Evolutionary conservation across 2,888 invertebrate species (phyloP).

Genomic region (Nycteola revayana): DNA sequence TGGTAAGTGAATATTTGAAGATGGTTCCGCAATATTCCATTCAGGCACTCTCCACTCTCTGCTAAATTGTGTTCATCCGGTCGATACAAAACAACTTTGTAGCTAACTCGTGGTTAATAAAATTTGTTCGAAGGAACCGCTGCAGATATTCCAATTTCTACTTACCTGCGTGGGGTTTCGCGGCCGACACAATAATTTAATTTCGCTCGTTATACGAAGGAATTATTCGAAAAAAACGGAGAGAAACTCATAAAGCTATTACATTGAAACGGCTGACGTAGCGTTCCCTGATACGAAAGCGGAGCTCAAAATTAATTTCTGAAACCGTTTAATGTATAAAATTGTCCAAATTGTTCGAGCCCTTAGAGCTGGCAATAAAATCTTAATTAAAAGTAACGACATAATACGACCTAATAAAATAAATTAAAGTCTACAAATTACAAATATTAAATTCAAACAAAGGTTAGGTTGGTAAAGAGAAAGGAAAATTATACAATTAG

Average conservation of each 20-base stretch:
- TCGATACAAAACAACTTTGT: slow-evolving; percentile 25
- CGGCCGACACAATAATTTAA: slow-evolving; percentile 59
- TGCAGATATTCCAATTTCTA: slow-evolving; percentile 44
- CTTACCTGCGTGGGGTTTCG: slow-evolving; percentile 44
- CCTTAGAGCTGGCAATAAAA: slow-evolving; percentile 31
- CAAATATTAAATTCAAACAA: slow-evolving; percentile 1
- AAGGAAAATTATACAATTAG: no score
- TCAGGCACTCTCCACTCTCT: slow-evolving; percentile 17
- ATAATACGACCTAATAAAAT: slow-evolving; percentile 28
- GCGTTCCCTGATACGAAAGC: slow-evolving; percentile 48
- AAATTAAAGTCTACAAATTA: slow-evolving; percentile 23
- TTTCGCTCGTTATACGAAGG: slow-evolving; percentile 55
- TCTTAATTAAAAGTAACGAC: slow-evolving; percentile 33
- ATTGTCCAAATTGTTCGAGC: slow-evolving; percentile 37
- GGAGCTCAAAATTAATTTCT: slow-evolving; percentile 58
- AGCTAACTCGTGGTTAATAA: slow-evolving; percentile 26
- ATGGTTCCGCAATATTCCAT: slow-evolving; percentile 37
- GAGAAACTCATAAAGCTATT: slow-evolving; percentile 62
- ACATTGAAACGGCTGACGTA: slow-evolving; percentile 56
- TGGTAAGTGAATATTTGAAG: no score
- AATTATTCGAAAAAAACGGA: slow-evolving; percentile 62
- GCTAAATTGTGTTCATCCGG: slow-evolving; percentile 27
- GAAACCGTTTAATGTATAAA: slow-evolving; percentile 40
- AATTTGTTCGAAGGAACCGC: slow-evolving; percentile 18
- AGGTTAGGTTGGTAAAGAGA: no score